A percentile compares a stretch with the other conserved stretches of the same genome.
Conservation (phyloP, 2,888 invertebrate genomes). For the Oscheius sp. region DNA sequence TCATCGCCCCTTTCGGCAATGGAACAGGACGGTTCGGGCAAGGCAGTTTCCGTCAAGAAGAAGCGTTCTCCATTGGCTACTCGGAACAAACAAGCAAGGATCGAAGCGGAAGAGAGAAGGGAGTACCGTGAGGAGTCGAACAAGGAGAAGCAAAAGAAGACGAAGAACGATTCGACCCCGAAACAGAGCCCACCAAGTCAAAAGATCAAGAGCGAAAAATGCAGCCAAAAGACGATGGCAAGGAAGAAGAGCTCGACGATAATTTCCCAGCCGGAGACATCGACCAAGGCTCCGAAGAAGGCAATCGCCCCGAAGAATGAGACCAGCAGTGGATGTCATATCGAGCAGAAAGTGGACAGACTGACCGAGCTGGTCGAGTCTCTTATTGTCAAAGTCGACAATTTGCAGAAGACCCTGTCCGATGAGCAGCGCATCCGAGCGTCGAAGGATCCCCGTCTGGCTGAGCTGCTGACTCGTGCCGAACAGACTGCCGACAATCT, state of each 20-base stretch:
- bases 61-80: neutral
- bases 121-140: slow-evolving; percentile 11
- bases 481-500: neutral
- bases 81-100: slow-evolving; percentile 1
- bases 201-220: neutral
- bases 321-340: neutral
- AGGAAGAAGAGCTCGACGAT: neutral
- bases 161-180: neutral
- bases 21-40: no score
- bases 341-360: neutral
- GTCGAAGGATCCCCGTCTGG: neutral
- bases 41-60: no score
- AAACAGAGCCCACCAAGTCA: neutral
- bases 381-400: neutral
- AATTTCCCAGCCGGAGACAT: no score
- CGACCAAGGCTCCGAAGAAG: no score
- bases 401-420: neutral
- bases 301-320: no score
- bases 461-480: neutral
- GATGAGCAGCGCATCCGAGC: neutral
- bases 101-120: slow-evolving; percentile 8
- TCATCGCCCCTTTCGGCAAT: neutral
- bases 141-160: no score
- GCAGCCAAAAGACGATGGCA: neutral
- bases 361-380: neutral